Evolutionary conservation across 2,888 invertebrate genomes (phyloP), one percentile per base, ranked within the genome.

Genomic region (Pristionchus mayeri): DNA sequence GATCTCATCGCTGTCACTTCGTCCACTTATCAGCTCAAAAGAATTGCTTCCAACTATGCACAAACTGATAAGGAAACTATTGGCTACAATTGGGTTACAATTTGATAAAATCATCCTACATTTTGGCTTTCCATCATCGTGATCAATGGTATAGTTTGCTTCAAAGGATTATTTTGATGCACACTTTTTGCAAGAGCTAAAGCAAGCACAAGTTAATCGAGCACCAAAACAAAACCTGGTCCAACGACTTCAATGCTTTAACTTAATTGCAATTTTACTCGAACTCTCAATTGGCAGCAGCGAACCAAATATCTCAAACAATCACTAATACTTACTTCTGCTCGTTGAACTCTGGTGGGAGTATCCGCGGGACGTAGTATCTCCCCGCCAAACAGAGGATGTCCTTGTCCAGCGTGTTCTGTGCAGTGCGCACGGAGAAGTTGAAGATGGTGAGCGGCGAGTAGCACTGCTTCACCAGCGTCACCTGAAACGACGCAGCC

Each of bases 401-500:
- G 86, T 92, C 92, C 40, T 91, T 91, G 85, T 92, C 91, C 82
- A 90, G 89, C 30, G 92, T 92, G 86, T 92, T 91, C 85, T 91
- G 91, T 21, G 91, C 92, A 27, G 92, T 92, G 34, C 92, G 85
- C 0, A 91, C 92, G 11, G 91, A 91, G 85, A 92, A 91, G 85
- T 92, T 92, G 89, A 92, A 92, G 83, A 92, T 91, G 27, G 92
- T 92, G 83, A 92, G 86, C 27, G 92, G 92, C 0, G 91, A 90
- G 84, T 92, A 92, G 85, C 92, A 92, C 16, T 88, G 84, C 84
- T 91, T 91, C 57, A 91, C 91, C n/a, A 92, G 87, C 1, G 90
- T 87, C 21, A 91, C 89, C 88, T 88, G 40, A 2, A 86, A 24
- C n/a, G n/a, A n/a, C n/a, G n/a, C n/a, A n/a, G n/a, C n/a, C n/a